phyloP scores from a whole-genome alignment of 2,113 vertebrate species.

The Crotalus tigris region DNA sequence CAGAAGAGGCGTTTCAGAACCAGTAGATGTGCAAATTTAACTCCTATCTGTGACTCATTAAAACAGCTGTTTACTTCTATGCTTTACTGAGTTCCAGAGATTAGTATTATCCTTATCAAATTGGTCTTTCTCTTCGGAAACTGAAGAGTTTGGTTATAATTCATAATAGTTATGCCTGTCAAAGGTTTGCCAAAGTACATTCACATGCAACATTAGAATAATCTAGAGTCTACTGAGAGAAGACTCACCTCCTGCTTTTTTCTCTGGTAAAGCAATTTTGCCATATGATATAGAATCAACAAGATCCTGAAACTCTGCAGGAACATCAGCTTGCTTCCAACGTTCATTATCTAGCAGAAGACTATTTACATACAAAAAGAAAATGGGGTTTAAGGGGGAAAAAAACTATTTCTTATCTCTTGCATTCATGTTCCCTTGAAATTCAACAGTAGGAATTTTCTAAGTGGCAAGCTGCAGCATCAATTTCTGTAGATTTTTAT shows the following conservation, averaged over 20 bases:
- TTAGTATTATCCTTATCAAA: neutral
- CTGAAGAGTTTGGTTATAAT: neutral
- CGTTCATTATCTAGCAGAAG: conserved; percentile 94
- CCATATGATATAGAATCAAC: conserved; percentile 90
- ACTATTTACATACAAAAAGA: conserved; percentile 66
- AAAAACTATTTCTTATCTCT: conserved; percentile 7
- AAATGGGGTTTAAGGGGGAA: conserved; percentile 30
- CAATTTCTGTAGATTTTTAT: neutral
- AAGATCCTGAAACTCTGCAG: conserved; percentile 94
- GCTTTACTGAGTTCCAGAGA: neutral
- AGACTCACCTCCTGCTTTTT: conserved; percentile 78
- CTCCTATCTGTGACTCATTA: neutral
- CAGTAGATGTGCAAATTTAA: neutral
- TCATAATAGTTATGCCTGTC: neutral
- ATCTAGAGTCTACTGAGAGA: neutral
- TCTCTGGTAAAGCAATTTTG: conserved; percentile 87
- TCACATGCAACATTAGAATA: neutral
- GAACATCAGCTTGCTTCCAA: conserved; percentile 98
- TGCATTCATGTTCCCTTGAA: neutral
- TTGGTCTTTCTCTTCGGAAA: neutral
- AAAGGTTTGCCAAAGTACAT: neutral
- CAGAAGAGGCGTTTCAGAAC: neutral
- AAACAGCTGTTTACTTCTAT: neutral
- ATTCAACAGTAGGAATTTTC: neutral
- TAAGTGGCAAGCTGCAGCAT: neutral